Base-by-base conservation (phyloP, 2,888 invertebrate species). In the Anarsia innoxiella region DNA sequence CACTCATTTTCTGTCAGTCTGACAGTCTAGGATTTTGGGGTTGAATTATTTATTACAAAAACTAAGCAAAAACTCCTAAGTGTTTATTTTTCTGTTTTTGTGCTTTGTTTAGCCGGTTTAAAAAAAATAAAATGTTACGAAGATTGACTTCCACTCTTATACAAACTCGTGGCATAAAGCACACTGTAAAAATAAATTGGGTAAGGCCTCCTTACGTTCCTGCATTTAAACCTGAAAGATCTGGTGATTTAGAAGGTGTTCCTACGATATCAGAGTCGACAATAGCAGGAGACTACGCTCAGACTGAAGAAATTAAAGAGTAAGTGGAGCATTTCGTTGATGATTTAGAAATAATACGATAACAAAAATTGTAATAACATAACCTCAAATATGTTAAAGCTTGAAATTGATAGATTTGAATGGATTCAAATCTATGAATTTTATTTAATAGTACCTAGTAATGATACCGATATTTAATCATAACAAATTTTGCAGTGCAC, bases 141-240 rank as follows among this genome's bases (percentile, higher is more conserved):
- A 66, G 66, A 31, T 38, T 77, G 39, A 51, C 64, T 1, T 58
- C 40, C 44, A 82, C 58, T 48, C 50, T 66, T 61, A 75, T 75
- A 56, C 90, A 45, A 86, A 55, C 54, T 14, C 76, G 84, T 23
- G 79, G 79, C n/a, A 65, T 91, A 50, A 93, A 93, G 66, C 89
- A 90, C 16, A 88, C 89, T 54, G 73, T 93, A 23, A 90, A 92
- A 71, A 90, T 94, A 30, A 91, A 91, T 83, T 94, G 94, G 94
- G 86, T 88, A 3, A 86, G 89, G 15, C 94, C 94, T 0, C 88
- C 88, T 15, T 90, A 90, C 62, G 84, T 93, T 12, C 82, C 89
- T 0, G 86, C 88, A 30, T 87, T 86, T 42, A 87, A 89, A 53
- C 88, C 93, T 0, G 86, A 87, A 51, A 90, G 88, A 57, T 91